A percentile compares a stretch with the other conserved stretches of the same genome.
Evolutionary conservation across 2,797 vertebrate species (phyloP).

Genomic region (Periophthalmus magnuspinnatus): DNA sequence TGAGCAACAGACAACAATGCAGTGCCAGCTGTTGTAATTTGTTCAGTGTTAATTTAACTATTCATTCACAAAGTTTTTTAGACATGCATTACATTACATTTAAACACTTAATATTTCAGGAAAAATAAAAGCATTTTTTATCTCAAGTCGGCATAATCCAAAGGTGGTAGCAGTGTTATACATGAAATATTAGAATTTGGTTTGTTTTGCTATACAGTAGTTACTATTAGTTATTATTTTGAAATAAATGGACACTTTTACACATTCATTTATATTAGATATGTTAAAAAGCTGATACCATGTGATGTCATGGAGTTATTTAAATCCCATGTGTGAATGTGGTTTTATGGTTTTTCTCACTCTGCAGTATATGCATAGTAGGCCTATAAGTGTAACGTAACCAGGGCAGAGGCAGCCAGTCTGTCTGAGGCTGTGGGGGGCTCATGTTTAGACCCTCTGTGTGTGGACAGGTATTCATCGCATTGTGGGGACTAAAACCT

Average conservation of each 20-base stretch:
- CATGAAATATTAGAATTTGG: background rate
- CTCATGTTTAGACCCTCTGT: slow-evolving; percentile 55
- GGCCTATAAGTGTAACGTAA: slow-evolving; percentile 23
- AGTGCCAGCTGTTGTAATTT: background rate
- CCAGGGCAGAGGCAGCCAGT: slow-evolving; percentile 65
- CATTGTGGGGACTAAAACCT: too few relatives aligned
- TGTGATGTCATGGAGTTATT: slow-evolving; percentile 42
- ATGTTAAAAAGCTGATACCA: slow-evolving; percentile 1
- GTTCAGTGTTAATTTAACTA: background rate
- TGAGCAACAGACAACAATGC: background rate
- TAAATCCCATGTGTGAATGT: slow-evolving; percentile 39
- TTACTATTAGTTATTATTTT: background rate
- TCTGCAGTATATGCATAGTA: slow-evolving; percentile 20
- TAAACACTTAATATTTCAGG: too few relatives aligned
- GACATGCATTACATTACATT: too few relatives aligned
- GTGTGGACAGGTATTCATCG: background rate
- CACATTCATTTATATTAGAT: too few relatives aligned
- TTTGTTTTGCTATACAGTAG: background rate
- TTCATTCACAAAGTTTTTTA: background rate
- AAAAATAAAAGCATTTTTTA: too few relatives aligned
- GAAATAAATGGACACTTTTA: background rate
- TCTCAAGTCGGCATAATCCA: too few relatives aligned
- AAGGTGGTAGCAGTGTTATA: background rate
- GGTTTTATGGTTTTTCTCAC: slow-evolving; percentile 18
- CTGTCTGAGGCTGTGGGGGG: slow-evolving; percentile 58